Percentiles rank a stretch among this genome's conserved stretches.
These are phyloP conservation scores for Drosophila funebris DNA, from an alignment of 1,140 invertebrate species.

Conservation along the genomic window DNA sequence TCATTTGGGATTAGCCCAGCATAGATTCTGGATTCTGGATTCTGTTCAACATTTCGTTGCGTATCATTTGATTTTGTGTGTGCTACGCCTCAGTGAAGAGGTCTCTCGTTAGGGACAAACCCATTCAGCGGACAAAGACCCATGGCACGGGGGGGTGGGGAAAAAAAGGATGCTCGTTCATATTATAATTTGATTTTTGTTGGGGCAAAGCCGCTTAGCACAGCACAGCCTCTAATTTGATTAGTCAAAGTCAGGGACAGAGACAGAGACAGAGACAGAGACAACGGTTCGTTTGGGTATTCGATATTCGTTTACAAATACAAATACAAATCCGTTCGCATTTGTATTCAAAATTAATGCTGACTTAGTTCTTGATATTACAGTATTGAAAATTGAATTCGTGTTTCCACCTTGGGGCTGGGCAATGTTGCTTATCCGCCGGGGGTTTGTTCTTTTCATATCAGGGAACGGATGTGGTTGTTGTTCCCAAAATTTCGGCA, in stretches of 20 bases:
- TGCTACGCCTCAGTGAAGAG: constrained; percentile 41
- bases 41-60: constrained; percentile 3
- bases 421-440: background rate
- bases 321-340: background rate
- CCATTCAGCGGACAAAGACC: background rate
- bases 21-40: background rate
- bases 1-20: constrained; percentile 55
- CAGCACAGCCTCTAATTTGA: constrained; percentile 22
- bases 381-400: constrained; percentile 37
- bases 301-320: background rate
- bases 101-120: background rate
- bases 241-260: constrained; percentile 17
- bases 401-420: background rate
- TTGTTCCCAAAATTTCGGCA: too few species aligned
- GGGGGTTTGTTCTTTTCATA: background rate
- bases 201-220: constrained; percentile 55
- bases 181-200: constrained; percentile 68
- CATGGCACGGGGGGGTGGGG: background rate
- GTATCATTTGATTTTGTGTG: constrained; percentile 16
- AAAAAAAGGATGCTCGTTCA: constrained; percentile 35
- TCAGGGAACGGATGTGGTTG: constrained; percentile 9
- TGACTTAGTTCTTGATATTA: constrained; percentile 43
- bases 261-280: background rate
- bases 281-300: constrained; percentile 15
- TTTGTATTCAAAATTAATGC: constrained; percentile 36